Base-by-base conservation (phyloP, 2,797 vertebrate species). In the Danio aesculapii region DNA sequence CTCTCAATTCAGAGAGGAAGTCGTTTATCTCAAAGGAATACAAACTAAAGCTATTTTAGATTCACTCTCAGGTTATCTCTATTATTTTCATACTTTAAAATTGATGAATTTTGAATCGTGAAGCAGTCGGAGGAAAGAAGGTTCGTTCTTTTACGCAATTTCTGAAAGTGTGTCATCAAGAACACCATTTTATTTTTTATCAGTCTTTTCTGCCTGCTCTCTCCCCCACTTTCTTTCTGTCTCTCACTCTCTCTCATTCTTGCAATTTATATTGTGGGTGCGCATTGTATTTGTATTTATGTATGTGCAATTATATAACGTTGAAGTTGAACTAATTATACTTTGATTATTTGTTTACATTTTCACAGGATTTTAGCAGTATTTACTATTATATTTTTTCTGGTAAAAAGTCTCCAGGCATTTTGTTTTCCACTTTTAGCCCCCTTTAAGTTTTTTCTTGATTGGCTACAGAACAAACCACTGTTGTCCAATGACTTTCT, bases 51-150 rank as follows among this genome's bases (percentile, higher is more conserved):
- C 73, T 75, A 84, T 84, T 86, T 84, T 76, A 84, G 63, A 81
- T 86, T 83, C 64, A 66, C 80, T 80, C 83, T 84, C 72, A 63
- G 82, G 84, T 82, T 86, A 80, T 86, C 74, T 74, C 50, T 61
- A 77, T 82, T 83, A 81, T 86, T 86, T 75, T 74, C 41, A 73
- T 75, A 83, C 81, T 81, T 75, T 75, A 59, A 81, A 84, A 84
- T 77, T 66, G 67, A 84, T 84, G 79, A 77, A 84, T 81, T 80
- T 84, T 75, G 81, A 83, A 83, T 12, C 66, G 62, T 77, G 11
- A 70, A 80, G 59, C 57, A 74, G 53, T 79, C 55, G 8, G 74
- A 58, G 47, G 55, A 55, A 81, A 64, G 73, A 73, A 64, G 79
- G 66, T 79, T 82, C 55, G 43, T 69, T 19, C 57, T 21, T 82